Evolutionary conservation across 1,140 invertebrate genomes (phyloP).

Genomic region (Bombus difficillimus): DNA sequence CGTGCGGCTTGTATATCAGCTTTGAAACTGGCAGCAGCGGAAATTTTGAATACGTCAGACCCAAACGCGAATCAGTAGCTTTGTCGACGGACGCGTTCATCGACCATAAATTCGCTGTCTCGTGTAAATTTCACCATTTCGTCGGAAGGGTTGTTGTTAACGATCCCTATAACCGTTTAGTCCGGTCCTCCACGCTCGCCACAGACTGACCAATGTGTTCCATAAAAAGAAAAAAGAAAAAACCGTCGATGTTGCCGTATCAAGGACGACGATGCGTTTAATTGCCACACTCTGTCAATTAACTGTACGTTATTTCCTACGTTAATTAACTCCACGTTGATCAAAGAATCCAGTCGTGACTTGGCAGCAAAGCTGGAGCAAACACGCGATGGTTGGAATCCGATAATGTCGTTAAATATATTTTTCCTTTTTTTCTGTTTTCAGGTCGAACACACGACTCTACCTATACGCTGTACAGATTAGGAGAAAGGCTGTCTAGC

Average conservation of each 20-base stretch:
- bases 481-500: slow-evolving; percentile 88
- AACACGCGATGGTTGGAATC: background rate
- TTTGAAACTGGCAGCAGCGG: background rate
- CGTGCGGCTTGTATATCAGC: too few species aligned
- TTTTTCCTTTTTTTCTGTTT: slow-evolving; percentile 69
- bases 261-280: background rate
- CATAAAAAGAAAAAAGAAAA: background rate
- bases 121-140: slow-evolving; percentile 76
- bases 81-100: slow-evolving; percentile 73
- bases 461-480: slow-evolving; percentile 90
- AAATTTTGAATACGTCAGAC: background rate
- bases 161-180: slow-evolving; percentile 33
- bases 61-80: slow-evolving; percentile 31
- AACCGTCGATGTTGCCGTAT: background rate
- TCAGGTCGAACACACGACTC: slow-evolving; percentile 93
- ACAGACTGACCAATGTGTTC: background rate
- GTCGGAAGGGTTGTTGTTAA: slow-evolving; percentile 11
- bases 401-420: background rate
- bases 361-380: background rate
- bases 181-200: background rate
- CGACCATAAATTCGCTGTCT: slow-evolving; percentile 74
- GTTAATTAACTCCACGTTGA: slow-evolving; percentile 14
- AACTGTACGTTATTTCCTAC: background rate
- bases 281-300: background rate
- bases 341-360: background rate